Evolutionary conservation across 1,140 invertebrate species (phyloP).

Genomic region (Rhyzopertha dominica): DNA sequence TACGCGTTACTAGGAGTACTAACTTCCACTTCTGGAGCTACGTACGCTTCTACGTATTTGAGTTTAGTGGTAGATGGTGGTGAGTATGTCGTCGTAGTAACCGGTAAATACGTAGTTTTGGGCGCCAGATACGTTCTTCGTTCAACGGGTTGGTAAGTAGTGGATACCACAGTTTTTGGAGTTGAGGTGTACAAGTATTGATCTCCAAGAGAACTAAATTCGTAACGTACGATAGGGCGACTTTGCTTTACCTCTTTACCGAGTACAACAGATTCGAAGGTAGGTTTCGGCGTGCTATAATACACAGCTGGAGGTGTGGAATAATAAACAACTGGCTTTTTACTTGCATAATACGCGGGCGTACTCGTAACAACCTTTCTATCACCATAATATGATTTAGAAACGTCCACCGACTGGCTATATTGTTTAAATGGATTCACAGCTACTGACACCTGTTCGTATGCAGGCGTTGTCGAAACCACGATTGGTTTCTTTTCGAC

Average conservation of each 20-base stretch:
- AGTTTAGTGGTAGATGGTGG: too few relatives aligned
- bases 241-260: constrained; percentile 6
- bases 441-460: too few relatives aligned
- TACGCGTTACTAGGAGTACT: constrained; percentile 16
- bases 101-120: too few relatives aligned
- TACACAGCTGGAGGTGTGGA: too few relatives aligned
- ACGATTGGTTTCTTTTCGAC: constrained; percentile 4
- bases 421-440: too few relatives aligned
- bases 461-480: constrained; percentile 7
- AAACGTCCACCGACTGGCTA: too few relatives aligned
- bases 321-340: too few relatives aligned
- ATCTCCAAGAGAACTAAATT: constrained; percentile 24
- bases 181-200: constrained; percentile 16
- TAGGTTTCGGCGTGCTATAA: neutral
- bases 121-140: too few relatives aligned
- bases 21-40: constrained; percentile 15
- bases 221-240: constrained; percentile 25
- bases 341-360: too few relatives aligned
- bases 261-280: neutral
- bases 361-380: too few relatives aligned
- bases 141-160: neutral
- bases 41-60: neutral
- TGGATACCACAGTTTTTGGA: neutral
- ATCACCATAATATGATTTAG: too few relatives aligned
- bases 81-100: too few relatives aligned